Base-by-base conservation (phyloP, 2,888 invertebrate species). In the Rhagophthalmus giganteus region DNA sequence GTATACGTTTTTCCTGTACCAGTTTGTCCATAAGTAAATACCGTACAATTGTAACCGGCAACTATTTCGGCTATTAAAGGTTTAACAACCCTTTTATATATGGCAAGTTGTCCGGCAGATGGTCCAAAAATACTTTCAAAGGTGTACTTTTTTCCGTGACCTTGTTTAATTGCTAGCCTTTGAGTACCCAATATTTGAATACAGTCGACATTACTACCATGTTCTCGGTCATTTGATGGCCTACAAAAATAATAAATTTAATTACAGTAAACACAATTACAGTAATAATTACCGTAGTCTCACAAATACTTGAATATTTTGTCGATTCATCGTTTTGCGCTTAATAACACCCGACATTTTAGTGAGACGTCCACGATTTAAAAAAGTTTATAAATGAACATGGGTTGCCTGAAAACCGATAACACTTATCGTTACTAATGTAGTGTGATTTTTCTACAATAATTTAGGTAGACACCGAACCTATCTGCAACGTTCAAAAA, bases 281-380 rank as follows among this genome's bases (percentile, higher is more conserved):
- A 24, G 24, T 7, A 6, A 27, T 9, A 3, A n/a, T 27, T 27
- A 27, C 27, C 27, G n/a, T 27, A 27, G n/a, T 27, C 27, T 27
- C n/a, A 27, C 27, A 2, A 38, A 27, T 9, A 38, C 15, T 27
- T 26, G 26, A 6, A 27, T 10, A 28, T n/a, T n/a, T n/a, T n/a
- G n/a, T n/a, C n/a, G n/a, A n/a, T n/a, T n/a, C n/a, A n/a, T n/a
- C n/a, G n/a, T n/a, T n/a, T n/a, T n/a, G n/a, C n/a, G n/a, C n/a
- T n/a, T n/a, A n/a, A n/a, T n/a, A n/a, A n/a, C n/a, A n/a, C n/a
- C n/a, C n/a, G n/a, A n/a, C n/a, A n/a, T n/a, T n/a, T n/a, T n/a
- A n/a, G n/a, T n/a, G n/a, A n/a, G n/a, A n/a, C n/a, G n/a, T n/a
- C n/a, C n/a, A n/a, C n/a, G n/a, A n/a, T n/a, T n/a, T n/a, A n/a